Conservation (phyloP, 2,888 invertebrate species). For the Micropterix aruncella region DNA sequence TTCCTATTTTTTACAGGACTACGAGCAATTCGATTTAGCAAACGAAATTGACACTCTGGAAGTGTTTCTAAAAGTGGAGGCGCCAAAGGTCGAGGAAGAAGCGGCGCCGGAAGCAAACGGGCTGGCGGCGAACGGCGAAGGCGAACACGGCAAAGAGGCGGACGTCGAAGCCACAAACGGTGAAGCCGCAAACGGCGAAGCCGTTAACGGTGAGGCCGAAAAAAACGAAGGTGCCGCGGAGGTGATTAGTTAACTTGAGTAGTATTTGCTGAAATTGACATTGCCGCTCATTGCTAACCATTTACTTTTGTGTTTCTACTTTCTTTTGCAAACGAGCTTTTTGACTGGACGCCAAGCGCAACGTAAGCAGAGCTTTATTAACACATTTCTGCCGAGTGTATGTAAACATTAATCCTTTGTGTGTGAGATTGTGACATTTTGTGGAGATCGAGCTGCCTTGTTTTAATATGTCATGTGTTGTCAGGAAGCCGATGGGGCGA, state of each 20-base stretch:
- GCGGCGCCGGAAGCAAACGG: constrained; percentile 27
- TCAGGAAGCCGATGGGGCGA: not conserved
- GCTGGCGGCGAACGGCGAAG: constrained; percentile 2
- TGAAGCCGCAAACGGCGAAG: constrained; percentile 4
- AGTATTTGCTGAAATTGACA: not conserved
- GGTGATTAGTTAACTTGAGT: not conserved
- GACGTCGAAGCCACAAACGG: not conserved
- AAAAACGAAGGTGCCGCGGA: constrained; percentile 1
- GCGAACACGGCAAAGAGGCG: not conserved
- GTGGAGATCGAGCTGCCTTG: no score
- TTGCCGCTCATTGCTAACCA: constrained; percentile 15
- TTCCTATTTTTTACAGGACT: constrained; percentile 51
- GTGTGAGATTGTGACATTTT: no score
- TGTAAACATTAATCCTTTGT: no score
- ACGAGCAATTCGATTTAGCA: constrained; percentile 82
- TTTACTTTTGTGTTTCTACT: no score
- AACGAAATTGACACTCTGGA: constrained; percentile 85
- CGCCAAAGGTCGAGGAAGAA: constrained; percentile 32
- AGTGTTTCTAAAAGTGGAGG: constrained; percentile 67
- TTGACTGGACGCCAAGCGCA: no score
- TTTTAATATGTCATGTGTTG: not conserved
- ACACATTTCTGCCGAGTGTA: no score
- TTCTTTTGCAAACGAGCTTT: no score
- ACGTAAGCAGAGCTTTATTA: no score
- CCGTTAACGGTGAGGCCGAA: not conserved